Conservation (phyloP, 2,888 invertebrate genomes). For the Caenorhabditis sulstoni region DNA sequence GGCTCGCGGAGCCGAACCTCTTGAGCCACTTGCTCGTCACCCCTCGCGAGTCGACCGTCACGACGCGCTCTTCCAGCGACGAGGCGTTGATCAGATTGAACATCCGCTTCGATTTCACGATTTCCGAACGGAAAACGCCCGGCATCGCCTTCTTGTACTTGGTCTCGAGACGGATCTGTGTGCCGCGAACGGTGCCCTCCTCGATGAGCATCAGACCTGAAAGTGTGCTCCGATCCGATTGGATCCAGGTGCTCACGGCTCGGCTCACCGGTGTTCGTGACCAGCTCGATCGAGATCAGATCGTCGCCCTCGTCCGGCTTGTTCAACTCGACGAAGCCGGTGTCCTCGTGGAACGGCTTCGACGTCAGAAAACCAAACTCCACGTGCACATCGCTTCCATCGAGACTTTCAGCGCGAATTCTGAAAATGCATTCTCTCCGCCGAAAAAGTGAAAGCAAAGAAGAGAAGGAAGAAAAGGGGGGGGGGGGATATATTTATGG, state of each 20-base stretch:
- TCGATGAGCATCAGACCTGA: constrained; percentile 77
- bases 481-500: neutral
- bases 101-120: constrained; percentile 65
- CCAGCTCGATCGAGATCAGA: constrained; percentile 74
- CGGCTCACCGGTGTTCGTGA: constrained; percentile 77
- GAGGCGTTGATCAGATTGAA: constrained; percentile 66
- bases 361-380: constrained; percentile 77
- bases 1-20: constrained; percentile 50
- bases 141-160: constrained; percentile 69
- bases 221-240: too few relatives aligned
- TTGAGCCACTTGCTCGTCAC: constrained; percentile 68
- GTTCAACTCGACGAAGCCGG: constrained; percentile 75
- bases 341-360: constrained; percentile 76
- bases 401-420: constrained; percentile 65
- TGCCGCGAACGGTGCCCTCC: constrained; percentile 72
- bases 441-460: neutral
- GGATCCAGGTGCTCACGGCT: too few relatives aligned
- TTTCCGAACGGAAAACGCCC: constrained; percentile 51
- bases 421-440: constrained; percentile 27
- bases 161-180: constrained; percentile 66
- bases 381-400: constrained; percentile 69
- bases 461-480: neutral
- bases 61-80: constrained; percentile 70
- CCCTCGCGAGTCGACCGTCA: constrained; percentile 62
- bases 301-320: constrained; percentile 70